Conservation (phyloP, 2,797 vertebrate genomes). For the Poeciliopsis gracilis region DNA sequence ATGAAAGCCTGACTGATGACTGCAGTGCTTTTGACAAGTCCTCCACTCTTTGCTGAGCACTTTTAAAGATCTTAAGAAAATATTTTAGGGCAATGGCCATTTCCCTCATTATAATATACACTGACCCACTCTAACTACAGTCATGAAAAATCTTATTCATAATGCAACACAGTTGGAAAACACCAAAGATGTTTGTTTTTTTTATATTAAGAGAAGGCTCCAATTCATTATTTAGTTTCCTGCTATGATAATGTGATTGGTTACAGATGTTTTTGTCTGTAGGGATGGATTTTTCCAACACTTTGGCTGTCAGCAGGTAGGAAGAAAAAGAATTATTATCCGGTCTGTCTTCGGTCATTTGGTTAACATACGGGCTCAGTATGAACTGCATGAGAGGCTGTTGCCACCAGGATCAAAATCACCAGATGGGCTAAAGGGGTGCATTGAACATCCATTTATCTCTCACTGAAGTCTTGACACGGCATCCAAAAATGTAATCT, state of each 20-base stretch:
- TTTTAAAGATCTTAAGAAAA: slow-evolving; percentile 5
- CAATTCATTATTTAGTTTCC: slow-evolving; percentile 14
- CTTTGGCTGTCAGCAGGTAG: slow-evolving; percentile 6
- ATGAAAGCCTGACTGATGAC: slow-evolving; percentile 16
- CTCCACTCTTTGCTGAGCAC: background rate
- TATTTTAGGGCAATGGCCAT: background rate
- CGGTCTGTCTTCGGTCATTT: slow-evolving; percentile 3
- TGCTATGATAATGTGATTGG: slow-evolving; percentile 3
- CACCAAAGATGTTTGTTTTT: background rate
- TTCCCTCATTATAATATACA: background rate
- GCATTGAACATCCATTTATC: slow-evolving; percentile 1
- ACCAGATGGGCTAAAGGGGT: background rate
- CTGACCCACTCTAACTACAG: background rate
- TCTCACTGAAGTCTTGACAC: background rate
- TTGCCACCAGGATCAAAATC: background rate
- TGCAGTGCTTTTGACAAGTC: slow-evolving; percentile 6
- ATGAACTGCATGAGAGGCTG: background rate
- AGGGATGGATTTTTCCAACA: slow-evolving; percentile 7
- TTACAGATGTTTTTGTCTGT: slow-evolving; percentile 16
- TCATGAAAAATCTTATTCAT: background rate
- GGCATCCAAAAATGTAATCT: background rate
- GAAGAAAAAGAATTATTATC: slow-evolving; percentile 11
- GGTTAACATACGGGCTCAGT: slow-evolving; percentile 2
- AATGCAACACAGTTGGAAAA: background rate
- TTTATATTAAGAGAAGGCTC: slow-evolving; percentile 2